Percentiles rank a stretch among this genome's conserved stretches.
phyloP scores from a whole-genome alignment of 2,113 vertebrate species.

The Nestor notabilis region DNA sequence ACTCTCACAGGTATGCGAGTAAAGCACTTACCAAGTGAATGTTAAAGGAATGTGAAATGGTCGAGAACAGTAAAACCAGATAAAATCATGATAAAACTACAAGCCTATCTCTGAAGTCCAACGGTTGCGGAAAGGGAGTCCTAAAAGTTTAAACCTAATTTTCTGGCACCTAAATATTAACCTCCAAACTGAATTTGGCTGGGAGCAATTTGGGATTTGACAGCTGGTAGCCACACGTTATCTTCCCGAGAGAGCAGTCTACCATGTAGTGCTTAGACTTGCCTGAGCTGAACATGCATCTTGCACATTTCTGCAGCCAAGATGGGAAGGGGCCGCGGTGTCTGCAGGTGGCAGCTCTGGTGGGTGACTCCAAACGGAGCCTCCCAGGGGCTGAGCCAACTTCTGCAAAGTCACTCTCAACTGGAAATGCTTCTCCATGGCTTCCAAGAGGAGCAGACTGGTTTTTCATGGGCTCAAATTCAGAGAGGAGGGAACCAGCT shows the following conservation, averaged over 20 bases:
- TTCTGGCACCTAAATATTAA: conserved; percentile 12
- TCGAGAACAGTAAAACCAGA: neutral
- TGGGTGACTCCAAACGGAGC: neutral
- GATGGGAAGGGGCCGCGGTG: accelerated
- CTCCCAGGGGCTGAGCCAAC: neutral
- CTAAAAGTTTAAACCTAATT: neutral
- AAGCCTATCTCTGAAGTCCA: neutral
- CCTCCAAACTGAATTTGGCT: neutral
- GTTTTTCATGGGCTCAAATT: conserved; percentile 20
- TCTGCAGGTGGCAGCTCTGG: conserved; percentile 7
- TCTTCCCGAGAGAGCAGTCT: neutral
- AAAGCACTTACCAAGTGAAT: neutral
- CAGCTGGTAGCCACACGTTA: neutral
- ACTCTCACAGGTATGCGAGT: neutral
- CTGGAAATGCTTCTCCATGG: neutral
- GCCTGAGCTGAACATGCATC: neutral
- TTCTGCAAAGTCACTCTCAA: neutral
- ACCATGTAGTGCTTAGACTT: neutral
- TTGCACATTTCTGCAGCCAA: neutral
- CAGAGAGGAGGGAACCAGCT: neutral
- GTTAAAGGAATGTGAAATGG: neutral
- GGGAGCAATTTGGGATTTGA: neutral
- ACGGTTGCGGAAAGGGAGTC: neutral
- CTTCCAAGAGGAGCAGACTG: neutral
- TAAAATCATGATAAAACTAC: neutral